Base-by-base conservation (phyloP, 92 coral and sea anemone genomes). In the Plumapathes pennacea region DNA sequence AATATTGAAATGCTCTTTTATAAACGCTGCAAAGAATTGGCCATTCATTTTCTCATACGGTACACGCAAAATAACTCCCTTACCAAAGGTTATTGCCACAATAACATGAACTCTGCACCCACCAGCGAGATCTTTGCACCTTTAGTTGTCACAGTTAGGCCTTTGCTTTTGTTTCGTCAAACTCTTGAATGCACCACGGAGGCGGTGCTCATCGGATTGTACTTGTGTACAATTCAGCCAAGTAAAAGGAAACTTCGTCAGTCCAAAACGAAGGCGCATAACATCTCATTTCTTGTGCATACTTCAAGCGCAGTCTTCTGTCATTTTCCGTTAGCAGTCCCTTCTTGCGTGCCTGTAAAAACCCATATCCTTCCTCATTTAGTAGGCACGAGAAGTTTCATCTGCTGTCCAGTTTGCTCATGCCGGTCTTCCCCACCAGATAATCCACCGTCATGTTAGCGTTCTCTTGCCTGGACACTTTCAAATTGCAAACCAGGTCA, bases 11-110 rank as follows among this genome's bases (percentile, higher is more conserved):
- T 79, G 49, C 28, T 71, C 32, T 31, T 38, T 15, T 4, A 71
- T 62, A 48, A 79, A 72, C 32, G 18, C 6, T 9, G 57, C 62
- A 43, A 79, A 71, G 48, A 71, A 77, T 3, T 38, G 10, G 18
- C 84, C 78, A 25, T 62, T 50, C 55, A 69, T 57, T 69, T 69
- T 77, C 18, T 77, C 72, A 48, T 77, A 69, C 20, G 65, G 62
- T 43, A 53, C 78, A 18, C 46, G 19, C 21, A 77, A 41, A 11
- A 77, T 50, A 31, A 59, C 64, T 45, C 84, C 77, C 27, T 69
- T 57, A 28, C 69, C 62, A 25, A 50, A 77, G 17, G 71, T 78
- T 22, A 58, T 27, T 38, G 84, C 84, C 14, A 60, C 84, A 9
- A 77, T 42, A 32, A 68, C 64, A 40, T 68, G 84, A 6, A 77